Evolutionary conservation across 1,140 invertebrate species (phyloP).

Genomic region (Habropoda laboriosa): DNA sequence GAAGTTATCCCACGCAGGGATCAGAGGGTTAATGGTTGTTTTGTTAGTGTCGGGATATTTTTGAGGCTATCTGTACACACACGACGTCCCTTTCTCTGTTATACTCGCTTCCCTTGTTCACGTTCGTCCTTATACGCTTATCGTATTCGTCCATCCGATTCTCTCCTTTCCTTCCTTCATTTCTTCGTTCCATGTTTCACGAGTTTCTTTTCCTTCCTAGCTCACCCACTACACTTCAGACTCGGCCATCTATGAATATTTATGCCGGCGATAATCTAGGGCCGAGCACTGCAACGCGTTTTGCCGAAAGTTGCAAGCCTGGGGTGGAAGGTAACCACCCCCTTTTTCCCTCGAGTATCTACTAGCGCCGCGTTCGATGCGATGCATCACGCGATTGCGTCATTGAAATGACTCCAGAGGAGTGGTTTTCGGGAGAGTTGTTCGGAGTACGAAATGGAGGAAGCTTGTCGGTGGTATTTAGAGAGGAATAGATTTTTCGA

Average conservation of each 20-base stretch:
- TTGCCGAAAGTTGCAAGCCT: slow-evolving; percentile 10
- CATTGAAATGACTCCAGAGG: background rate
- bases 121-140: slow-evolving; percentile 45
- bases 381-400: slow-evolving; percentile 15
- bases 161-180: slow-evolving; percentile 8
- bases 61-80: no score
- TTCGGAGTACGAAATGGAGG: background rate
- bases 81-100: background rate
- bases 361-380: background rate
- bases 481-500: no score
- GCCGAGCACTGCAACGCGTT: slow-evolving; percentile 26
- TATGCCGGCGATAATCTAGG: slow-evolving; percentile 69
- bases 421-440: background rate
- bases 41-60: no score
- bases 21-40: no score
- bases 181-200: background rate
- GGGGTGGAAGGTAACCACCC: slow-evolving; percentile 40
- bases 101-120: background rate
- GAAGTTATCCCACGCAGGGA: no score
- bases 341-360: slow-evolving; percentile 39
- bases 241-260: slow-evolving; percentile 72
- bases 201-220: slow-evolving; percentile 11
- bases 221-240: slow-evolving; percentile 67
- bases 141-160: slow-evolving; percentile 42
- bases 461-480: no score